Conservation (phyloP, 2,797 vertebrate genomes). For the Scyliorhinus canicula region DNA sequence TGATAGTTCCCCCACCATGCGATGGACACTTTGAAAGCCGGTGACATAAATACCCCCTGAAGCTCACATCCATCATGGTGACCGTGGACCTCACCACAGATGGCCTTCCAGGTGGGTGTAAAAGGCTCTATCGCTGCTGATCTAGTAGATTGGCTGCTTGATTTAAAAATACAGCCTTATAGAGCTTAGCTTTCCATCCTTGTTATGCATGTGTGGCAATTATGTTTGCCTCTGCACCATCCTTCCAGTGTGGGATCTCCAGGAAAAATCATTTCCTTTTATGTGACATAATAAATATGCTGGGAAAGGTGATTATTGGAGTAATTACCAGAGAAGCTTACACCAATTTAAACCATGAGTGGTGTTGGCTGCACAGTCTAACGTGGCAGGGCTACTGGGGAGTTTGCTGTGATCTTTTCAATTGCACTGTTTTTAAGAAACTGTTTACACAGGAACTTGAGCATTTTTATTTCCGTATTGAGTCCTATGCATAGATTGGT, state of each 20-base stretch:
- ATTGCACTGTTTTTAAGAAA: not conserved
- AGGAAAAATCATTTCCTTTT: not conserved
- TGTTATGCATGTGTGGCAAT: not conserved
- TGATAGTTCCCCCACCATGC: not conserved
- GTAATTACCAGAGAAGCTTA: not conserved
- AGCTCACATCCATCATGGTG: not conserved
- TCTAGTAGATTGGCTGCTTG: too few species aligned
- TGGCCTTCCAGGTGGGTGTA: not conserved
- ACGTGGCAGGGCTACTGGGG: not conserved
- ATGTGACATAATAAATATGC: conserved; percentile 8
- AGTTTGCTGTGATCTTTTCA: not conserved
- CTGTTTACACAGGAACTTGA: not conserved
- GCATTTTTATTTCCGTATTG: not conserved
- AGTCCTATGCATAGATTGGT: not conserved
- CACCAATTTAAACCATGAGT: not conserved
- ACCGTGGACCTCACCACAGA: too few species aligned
- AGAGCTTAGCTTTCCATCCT: not conserved
- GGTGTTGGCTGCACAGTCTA: not conserved
- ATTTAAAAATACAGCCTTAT: not conserved
- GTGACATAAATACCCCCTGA: not conserved
- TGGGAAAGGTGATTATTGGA: not conserved
- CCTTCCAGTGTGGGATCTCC: not conserved
- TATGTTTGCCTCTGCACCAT: not conserved
- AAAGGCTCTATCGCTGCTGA: not conserved
- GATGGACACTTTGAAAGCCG: not conserved